Evolutionary conservation across 2,797 vertebrate species (phyloP).

Genomic region (Enteromius paludinosus): DNA sequence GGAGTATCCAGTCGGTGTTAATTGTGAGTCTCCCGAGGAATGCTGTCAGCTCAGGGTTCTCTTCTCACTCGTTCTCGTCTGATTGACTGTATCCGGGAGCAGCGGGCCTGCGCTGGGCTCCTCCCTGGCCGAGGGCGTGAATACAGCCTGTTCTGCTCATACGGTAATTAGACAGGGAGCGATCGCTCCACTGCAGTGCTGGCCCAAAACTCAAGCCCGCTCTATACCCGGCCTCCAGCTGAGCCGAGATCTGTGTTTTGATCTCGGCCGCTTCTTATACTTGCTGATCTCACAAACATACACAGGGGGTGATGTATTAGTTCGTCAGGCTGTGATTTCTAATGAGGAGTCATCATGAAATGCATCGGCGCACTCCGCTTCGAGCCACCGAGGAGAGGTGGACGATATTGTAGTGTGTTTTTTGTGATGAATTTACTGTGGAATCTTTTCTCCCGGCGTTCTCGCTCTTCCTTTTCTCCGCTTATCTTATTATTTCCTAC

Average conservation of each 20-base stretch:
- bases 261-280: constrained; percentile 63
- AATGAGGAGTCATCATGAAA: constrained; percentile 11
- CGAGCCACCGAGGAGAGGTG: neutral
- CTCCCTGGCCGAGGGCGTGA: constrained; percentile 54
- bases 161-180: constrained; percentile 64
- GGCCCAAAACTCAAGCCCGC: constrained; percentile 63
- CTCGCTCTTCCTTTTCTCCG: constrained; percentile 30
- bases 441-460: constrained; percentile 28
- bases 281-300: constrained; percentile 59
- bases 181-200: constrained; percentile 42
- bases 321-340: neutral
- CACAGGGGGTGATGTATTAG: constrained; percentile 42
- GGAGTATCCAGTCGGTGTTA: neutral
- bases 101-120: constrained; percentile 3
- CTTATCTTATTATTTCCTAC: constrained; percentile 43
- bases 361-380: neutral
- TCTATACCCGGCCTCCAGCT: constrained; percentile 57
- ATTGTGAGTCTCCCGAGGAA: constrained; percentile 9
- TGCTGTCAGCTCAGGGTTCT: constrained; percentile 17
- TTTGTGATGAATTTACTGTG: constrained; percentile 39
- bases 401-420: constrained; percentile 13
- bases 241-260: constrained; percentile 57
- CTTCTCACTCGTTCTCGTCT: constrained; percentile 8
- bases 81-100: constrained; percentile 31
- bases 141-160: constrained; percentile 28